A percentile compares a stretch with the other conserved stretches of the same genome.
Conservation (phyloP, 2,797 vertebrate species). For the Nyctibius grandis region DNA sequence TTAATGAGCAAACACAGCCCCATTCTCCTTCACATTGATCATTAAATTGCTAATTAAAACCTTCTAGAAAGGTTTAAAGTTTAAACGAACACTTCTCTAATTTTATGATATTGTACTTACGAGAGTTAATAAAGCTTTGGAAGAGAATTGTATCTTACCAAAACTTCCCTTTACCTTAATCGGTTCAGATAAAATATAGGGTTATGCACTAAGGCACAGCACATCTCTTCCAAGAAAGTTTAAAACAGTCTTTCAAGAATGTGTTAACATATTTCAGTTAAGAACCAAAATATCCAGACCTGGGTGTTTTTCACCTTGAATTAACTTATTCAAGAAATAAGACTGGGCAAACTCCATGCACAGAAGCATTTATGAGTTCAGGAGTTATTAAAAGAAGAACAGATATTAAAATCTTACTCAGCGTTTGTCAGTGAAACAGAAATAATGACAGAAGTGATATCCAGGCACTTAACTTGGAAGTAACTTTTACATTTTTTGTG, state of each 20-base stretch:
- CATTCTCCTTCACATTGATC: not conserved
- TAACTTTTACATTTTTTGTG: not conserved
- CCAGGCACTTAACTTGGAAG: not conserved
- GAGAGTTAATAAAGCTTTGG: not conserved
- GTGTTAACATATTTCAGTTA: not conserved
- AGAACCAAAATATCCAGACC: not conserved
- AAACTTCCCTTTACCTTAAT: not conserved
- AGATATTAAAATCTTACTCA: not conserved
- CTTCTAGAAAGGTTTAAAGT: constrained; percentile 13
- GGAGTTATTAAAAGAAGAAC: not conserved
- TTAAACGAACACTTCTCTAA: not conserved
- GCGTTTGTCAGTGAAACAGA: not conserved
- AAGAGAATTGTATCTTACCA: not conserved
- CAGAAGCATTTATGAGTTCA: not conserved
- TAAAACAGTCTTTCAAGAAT: not conserved
- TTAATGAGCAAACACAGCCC: constrained; percentile 12
- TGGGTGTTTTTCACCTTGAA: not conserved
- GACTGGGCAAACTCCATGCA: not conserved
- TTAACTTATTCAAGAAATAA: not conserved
- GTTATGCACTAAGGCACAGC: not conserved
- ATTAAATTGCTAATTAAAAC: constrained; percentile 36
- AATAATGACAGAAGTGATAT: not conserved
- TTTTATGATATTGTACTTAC: not conserved
- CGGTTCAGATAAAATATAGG: not conserved
- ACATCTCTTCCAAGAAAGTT: not conserved